phyloP scores from a whole-genome alignment of 2,113 vertebrate species.

The Odocoileus virginianus region DNA sequence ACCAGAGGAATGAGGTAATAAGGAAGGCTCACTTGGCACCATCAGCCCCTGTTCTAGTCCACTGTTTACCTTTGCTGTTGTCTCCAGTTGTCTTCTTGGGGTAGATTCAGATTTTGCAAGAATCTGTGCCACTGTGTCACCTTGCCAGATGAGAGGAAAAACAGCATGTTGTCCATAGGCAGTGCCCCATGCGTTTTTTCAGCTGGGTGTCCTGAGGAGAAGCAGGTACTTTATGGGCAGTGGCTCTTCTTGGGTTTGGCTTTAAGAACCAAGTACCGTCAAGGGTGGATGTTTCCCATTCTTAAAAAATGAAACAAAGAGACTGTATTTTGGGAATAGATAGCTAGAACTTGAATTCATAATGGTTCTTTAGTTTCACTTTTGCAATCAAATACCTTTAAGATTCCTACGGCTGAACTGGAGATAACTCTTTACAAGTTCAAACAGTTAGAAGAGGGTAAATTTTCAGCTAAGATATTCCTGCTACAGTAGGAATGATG shows the following conservation, averaged over 20 bases:
- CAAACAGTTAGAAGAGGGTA: background rate
- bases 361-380: background rate
- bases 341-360: background rate
- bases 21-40: background rate
- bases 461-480: background rate
- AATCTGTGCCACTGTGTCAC: background rate
- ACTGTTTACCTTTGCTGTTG: background rate
- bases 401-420: background rate
- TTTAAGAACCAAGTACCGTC: fast-evolving
- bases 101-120: background rate
- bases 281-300: background rate
- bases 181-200: background rate
- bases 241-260: background rate
- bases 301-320: background rate
- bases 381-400: background rate
- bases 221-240: background rate
- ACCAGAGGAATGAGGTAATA: background rate
- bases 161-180: background rate
- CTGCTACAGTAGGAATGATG: background rate
- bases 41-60: background rate
- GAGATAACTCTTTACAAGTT: background rate
- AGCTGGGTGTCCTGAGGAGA: background rate
- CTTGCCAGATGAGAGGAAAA: background rate
- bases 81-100: background rate
- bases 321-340: background rate